Evolutionary conservation across 2,888 invertebrate genomes (phyloP), one percentile per base, ranked within the genome.

Genomic region (Troglohyphantes excavatus): DNA sequence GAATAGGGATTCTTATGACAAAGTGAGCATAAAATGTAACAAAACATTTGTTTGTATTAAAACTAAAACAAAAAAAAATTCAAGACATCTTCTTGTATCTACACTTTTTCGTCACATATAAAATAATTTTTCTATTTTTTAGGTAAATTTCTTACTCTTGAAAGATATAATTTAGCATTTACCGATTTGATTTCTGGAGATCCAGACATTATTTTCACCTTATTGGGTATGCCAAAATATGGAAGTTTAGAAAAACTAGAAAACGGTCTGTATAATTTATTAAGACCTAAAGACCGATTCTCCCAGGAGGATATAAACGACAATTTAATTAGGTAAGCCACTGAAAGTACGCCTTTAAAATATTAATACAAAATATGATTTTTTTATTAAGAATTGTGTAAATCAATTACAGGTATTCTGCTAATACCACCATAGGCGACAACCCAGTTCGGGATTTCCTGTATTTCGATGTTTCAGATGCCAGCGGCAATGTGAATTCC

Each of bases 291-390:
- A 17, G 73, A 85, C 19, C 68, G 43, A 17, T 90, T 90, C 39
- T 67, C 85, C 17, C 90, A 90, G 19, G 73, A 85, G 46, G 90
- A 90, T 46, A 90, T 90, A 11, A 90, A 90, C 73, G 79, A 85
- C 29, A 33, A 43, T 1, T 2, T 68, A 19, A 81, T 90, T 3
- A 85, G 79, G 90, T 90, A 81, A 23, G 13, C 21, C 17, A 27
- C 21, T 23, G 5, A 46, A 33, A n/a, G n/a, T 53, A 46, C 43
- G 19, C 21, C 23, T 21, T 13, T 65, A 27, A 23, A 5, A 65
- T 23, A 9, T 23, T 7, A 65, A 65, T 65, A 65, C 2, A 26
- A 65, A n/a, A n/a, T 17, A 33, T 33, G n/a, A 33, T 33, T 33
- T 13, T 53, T 0, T 17, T 46, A 13, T 53, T 53, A 7, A 53